Evolutionary conservation across 2,113 vertebrate genomes (phyloP).

Genomic region (Lichenostomus cassidix): DNA sequence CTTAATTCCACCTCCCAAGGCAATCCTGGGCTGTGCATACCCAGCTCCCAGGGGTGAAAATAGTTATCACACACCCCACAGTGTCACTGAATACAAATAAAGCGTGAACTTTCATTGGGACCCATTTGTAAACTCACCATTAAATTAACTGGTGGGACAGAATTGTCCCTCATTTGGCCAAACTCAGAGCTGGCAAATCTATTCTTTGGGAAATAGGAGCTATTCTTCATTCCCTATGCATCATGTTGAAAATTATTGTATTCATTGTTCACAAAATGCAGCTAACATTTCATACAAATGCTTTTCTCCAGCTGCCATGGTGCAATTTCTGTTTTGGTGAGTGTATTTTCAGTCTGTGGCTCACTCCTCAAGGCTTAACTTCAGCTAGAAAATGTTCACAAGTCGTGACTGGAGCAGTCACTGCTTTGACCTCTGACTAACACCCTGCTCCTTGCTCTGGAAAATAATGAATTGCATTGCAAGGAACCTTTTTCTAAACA

Average conservation of each 20-base stretch:
- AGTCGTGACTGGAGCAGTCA: not conserved
- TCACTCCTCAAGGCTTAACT: not conserved
- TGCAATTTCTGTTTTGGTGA: not conserved
- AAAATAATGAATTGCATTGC: not conserved
- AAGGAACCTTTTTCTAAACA: not conserved
- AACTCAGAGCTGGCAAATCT: not conserved
- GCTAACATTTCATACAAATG: not conserved
- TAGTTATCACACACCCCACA: not conserved
- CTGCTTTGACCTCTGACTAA: conserved; percentile 8
- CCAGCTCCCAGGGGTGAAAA: not conserved
- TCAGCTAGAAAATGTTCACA: not conserved
- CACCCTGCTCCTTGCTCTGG: not conserved
- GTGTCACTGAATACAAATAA: not conserved
- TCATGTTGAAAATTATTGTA: not conserved
- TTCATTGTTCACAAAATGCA: not conserved
- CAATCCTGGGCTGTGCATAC: not conserved
- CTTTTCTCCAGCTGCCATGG: not conserved
- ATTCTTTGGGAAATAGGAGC: not conserved
- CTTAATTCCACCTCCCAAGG: not conserved
- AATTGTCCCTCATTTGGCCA: not conserved
- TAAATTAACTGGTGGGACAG: not conserved
- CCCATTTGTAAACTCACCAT: not conserved
- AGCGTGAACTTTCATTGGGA: fast-evolving
- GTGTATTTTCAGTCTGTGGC: not conserved
- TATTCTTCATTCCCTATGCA: not conserved